Evolutionary conservation across 2,797 vertebrate genomes (phyloP).

Genomic region (Natrix natrix): DNA sequence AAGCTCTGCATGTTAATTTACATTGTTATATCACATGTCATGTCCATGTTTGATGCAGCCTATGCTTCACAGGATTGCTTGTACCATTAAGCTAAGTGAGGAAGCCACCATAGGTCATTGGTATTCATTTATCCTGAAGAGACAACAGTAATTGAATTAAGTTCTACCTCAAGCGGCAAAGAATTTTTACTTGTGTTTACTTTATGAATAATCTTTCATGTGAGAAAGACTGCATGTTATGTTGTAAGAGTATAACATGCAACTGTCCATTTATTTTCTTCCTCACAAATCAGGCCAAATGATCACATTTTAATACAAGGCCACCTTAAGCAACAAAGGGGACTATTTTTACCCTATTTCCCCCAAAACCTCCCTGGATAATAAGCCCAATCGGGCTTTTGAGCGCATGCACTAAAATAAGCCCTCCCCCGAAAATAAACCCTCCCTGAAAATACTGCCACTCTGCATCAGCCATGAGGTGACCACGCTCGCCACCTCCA

Average conservation of each 20-base stretch:
- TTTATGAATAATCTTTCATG: neutral
- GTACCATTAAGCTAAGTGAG: neutral
- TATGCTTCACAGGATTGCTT: neutral
- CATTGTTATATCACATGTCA: neutral
- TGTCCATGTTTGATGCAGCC: neutral
- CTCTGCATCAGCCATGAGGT: too few species aligned
- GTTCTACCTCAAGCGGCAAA: neutral
- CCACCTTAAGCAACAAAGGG: neutral
- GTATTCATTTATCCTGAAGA: neutral
- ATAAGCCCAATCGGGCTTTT: too few species aligned
- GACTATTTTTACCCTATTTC: neutral
- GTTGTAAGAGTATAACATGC: neutral
- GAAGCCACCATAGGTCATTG: neutral
- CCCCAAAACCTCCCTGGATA: too few species aligned
- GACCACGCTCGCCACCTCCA: too few species aligned
- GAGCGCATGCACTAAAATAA: too few species aligned
- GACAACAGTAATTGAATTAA: neutral
- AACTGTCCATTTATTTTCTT: neutral
- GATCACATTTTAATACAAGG: neutral
- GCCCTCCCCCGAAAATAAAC: too few species aligned
- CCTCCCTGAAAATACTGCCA: too few species aligned
- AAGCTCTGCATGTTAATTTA: neutral
- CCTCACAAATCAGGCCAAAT: neutral
- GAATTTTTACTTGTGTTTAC: neutral
- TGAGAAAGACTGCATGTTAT: neutral